Evolutionary conservation across 2,888 invertebrate genomes (phyloP).

Genomic region (Dicycla oo): DNA sequence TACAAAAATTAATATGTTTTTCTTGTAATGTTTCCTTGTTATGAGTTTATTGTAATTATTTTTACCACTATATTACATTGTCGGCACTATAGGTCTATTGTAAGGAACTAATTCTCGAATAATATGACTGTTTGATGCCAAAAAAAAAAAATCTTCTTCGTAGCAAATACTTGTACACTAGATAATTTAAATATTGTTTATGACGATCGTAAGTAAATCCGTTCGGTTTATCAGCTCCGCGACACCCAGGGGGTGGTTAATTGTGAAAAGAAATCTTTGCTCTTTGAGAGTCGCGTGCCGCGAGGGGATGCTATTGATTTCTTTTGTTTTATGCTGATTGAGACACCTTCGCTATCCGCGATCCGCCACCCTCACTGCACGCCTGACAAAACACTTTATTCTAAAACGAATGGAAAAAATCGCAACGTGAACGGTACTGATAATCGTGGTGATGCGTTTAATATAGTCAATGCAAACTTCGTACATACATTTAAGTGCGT

Average conservation of each 20-base stretch:
- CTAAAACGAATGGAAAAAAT: constrained; percentile 80
- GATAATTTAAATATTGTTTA: constrained; percentile 4
- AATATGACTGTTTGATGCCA: too few relatives aligned
- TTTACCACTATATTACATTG: too few relatives aligned
- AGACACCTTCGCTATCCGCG: constrained; percentile 88
- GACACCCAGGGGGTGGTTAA: constrained; percentile 87
- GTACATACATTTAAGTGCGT: neutral
- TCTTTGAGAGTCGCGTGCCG: constrained; percentile 86
- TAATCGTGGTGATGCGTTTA: constrained; percentile 35
- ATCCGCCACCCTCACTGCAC: constrained; percentile 78
- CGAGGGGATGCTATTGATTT: constrained; percentile 88
- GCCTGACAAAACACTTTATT: constrained; percentile 88
- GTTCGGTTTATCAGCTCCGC: constrained; percentile 83
- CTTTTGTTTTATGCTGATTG: constrained; percentile 91
- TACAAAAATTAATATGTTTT: too few relatives aligned
- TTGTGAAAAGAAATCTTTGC: constrained; percentile 91
- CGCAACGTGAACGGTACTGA: constrained; percentile 69
- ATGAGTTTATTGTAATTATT: too few relatives aligned
- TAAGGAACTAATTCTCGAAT: too few relatives aligned
- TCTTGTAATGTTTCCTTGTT: too few relatives aligned
- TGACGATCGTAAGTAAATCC: constrained; percentile 77
- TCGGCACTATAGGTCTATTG: too few relatives aligned
- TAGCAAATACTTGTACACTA: neutral
- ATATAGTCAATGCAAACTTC: constrained; percentile 5
- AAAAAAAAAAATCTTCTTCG: neutral